These are phyloP conservation scores for Pelobates fuscus DNA, from an alignment of 2,113 vertebrate genomes.

Conservation along the genomic window DNA sequence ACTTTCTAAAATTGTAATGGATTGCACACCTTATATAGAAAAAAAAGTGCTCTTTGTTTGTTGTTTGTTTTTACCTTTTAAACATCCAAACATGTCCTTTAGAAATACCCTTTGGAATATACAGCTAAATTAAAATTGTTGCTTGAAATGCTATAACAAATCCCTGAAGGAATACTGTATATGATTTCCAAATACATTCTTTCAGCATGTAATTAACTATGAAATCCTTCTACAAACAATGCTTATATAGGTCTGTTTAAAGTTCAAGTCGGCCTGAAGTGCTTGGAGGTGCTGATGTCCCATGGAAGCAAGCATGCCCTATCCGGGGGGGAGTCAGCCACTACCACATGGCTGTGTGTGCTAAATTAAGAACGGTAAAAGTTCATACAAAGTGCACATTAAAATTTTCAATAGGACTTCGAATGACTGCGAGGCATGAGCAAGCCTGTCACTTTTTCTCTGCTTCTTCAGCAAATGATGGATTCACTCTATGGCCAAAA, in stretches of 20 bases:
- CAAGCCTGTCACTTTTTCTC: constrained; percentile 84
- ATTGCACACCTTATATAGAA: too few species aligned
- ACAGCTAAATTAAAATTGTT: constrained; percentile 57
- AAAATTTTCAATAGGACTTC: constrained; percentile 84
- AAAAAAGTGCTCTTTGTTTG: too few species aligned
- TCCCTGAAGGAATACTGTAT: constrained; percentile 32
- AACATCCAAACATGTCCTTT: not conserved
- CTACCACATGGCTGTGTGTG: constrained; percentile 61
- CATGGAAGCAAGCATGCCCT: constrained; percentile 57
- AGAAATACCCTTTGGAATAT: constrained; percentile 25
- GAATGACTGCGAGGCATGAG: constrained; percentile 87
- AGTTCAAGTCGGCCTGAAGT: constrained; percentile 63
- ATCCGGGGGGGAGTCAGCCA: constrained; percentile 62
- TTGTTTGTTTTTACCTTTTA: too few species aligned
- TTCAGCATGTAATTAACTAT: constrained; percentile 68
- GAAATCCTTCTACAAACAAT: constrained; percentile 60
- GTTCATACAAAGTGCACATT: constrained; percentile 90
- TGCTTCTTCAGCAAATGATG: constrained; percentile 73
- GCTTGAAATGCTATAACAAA: constrained; percentile 55
- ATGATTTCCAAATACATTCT: constrained; percentile 61
- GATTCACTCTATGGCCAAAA: constrained; percentile 65
- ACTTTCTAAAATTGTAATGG: too few species aligned
- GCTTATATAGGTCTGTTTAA: constrained; percentile 53
- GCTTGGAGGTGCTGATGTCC: constrained; percentile 62
- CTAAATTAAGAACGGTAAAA: constrained; percentile 73